Conservation (phyloP, 2,113 vertebrate genomes). For the Urocitellus parryii region DNA sequence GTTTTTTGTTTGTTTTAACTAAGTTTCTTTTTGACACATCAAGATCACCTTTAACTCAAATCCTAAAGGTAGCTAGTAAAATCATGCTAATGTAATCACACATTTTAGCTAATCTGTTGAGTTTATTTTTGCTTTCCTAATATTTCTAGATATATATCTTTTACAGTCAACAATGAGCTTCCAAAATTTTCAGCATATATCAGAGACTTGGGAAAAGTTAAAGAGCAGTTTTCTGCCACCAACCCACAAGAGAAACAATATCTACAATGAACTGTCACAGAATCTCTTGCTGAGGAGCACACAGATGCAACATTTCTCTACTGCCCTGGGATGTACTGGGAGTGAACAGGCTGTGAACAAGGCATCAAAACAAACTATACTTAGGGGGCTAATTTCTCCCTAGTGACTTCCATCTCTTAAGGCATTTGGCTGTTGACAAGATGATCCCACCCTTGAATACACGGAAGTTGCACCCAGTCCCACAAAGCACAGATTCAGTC, state of each 20-base stretch:
- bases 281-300: not conserved
- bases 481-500: conserved; percentile 85
- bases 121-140: conserved; percentile 19
- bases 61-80: conserved; percentile 45
- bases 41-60: conserved; percentile 7
- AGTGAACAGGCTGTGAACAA: not conserved
- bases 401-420: conserved; percentile 66
- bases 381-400: conserved; percentile 26
- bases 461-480: conserved; percentile 88
- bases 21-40: not conserved
- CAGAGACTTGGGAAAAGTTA: conserved; percentile 40
- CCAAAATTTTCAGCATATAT: conserved; percentile 26
- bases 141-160: conserved; percentile 15
- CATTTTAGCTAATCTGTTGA: not conserved
- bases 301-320: not conserved
- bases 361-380: conserved; percentile 22
- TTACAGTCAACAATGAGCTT: not conserved
- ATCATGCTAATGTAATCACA: not conserved
- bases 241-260: conserved; percentile 36
- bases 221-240: conserved; percentile 51
- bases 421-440: conserved; percentile 78
- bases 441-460: conserved; percentile 83
- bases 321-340: not conserved
- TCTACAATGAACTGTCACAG: conserved; percentile 36
- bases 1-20: no score